Conservation (phyloP, 2,888 invertebrate species). For the Achlya flavicornis region DNA sequence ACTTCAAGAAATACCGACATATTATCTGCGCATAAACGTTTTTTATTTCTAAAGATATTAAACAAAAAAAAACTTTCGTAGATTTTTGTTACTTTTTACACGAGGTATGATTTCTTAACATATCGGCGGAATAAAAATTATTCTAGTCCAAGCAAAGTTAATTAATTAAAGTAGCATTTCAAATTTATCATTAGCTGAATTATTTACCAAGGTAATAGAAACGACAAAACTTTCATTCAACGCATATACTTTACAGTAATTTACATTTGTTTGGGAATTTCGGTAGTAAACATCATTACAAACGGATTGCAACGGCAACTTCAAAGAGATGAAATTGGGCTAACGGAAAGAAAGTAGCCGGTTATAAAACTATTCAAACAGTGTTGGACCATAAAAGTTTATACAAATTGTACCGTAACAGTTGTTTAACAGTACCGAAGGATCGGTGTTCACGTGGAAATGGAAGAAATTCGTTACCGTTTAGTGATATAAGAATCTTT, state of each 20-base stretch:
- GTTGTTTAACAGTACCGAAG: conserved; percentile 38
- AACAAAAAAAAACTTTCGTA: too few species aligned
- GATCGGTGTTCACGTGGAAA: conserved; percentile 19
- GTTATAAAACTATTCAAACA: conserved; percentile 62
- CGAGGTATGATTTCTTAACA: too few species aligned
- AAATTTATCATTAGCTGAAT: too few species aligned
- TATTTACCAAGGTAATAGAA: not conserved
- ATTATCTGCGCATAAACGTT: too few species aligned
- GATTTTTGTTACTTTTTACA: too few species aligned
- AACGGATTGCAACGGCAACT: conserved; percentile 60
- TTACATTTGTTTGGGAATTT: not conserved
- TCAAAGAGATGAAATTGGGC: conserved; percentile 67
- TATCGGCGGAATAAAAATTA: too few species aligned
- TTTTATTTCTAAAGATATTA: too few species aligned
- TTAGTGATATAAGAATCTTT: conserved; percentile 30
- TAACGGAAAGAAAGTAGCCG: conserved; percentile 75
- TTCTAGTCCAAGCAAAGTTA: too few species aligned
- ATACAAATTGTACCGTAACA: conserved; percentile 41
- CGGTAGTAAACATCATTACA: conserved; percentile 28
- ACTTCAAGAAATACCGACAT: too few species aligned
- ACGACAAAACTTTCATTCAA: not conserved
- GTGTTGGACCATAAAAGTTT: conserved; percentile 50
- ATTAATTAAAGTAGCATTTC: too few species aligned
- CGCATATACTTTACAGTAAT: not conserved
- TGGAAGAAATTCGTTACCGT: conserved; percentile 35